Base-by-base conservation (phyloP, 2,888 invertebrate species). In the Mamestra brassicae region DNA sequence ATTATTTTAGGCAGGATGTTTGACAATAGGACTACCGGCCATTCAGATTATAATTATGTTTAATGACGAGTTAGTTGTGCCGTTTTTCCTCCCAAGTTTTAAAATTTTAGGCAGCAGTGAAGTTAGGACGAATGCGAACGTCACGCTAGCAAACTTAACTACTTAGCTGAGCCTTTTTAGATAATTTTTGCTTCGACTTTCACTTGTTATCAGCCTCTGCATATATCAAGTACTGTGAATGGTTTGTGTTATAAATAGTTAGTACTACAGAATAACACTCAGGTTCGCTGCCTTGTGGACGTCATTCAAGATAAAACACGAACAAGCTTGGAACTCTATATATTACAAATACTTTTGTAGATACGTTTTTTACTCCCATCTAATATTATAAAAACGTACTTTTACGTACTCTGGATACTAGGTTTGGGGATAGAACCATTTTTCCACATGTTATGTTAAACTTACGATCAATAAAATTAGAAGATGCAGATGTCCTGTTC, bases 1-100 rank as follows among this genome's bases (percentile, higher is more conserved):
- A 50, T 57, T 34, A 61, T 71, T 78, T 67, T n/a, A 5, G 36
- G 5, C 71, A 54, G 83, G 80, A 67, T 79, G 81, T 83, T 71
- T 69, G 13, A 52, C 26, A 78, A 58, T 58, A 57, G n/a, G 52
- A 55, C 26, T 58, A 38, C 26, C 57, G 52, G 63, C 17, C 45
- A 13, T 47, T 26, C 26, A 26, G 26, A 26, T 26, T 75, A 61
- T 34, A 52, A 15, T 36, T 55, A 63, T 58, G 38, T 42, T 26
- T 36, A 15, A 36, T 36, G 8, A 58, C 11, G 11, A 57, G 47
- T 36, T 70, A n/a, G 8, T 52, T 57, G 17, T 10, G 13, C 17
- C 3, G 7, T 34, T 47, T 57, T 77, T 11, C 8, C 4, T 57
- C 1, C 1, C 3, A 76, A 61, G 36, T 0, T 11, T n/a, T 54